Base-by-base conservation (phyloP, 1,140 invertebrate genomes). In the Oryctes rhinoceros region DNA sequence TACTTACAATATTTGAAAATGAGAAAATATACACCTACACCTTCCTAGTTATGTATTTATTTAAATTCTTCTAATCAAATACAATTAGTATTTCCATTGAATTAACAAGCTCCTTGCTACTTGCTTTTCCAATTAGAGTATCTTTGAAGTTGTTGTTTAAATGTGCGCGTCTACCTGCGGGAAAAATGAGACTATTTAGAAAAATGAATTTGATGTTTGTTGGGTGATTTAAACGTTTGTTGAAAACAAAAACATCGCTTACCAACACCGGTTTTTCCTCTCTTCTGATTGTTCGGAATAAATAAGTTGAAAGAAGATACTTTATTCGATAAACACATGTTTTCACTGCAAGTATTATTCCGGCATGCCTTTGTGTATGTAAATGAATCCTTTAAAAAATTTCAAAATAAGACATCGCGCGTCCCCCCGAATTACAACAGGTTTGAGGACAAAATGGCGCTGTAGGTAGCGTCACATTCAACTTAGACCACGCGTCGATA, bases 211-310 rank as follows among this genome's bases (percentile, higher is more conserved):
- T 67, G 65, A 67, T 67, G 65, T 67, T 67, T 35, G 11, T 35
- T n/a, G 30, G 11, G 30, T 6, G 65, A 67, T 67, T 67, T 67
- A 67, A 76, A 76, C 35, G 35, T 76, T 30, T 76, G 74, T 76
- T 76, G 74, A 76, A 76, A 76, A 76, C 74, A 76, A 76, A 76
- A 76, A 67, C n/a, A 35, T 67, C 4, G 44, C 74, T 48, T 76
- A 76, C 74, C 74, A 44, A 76, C 74, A 44, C 35, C 15, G 39
- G 9, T 48, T 76, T 30, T 67, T 67, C 6, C 18, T 67, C 65
- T 35, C 65, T 24, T 15, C 11, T 67, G 65, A 24, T 30, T 13
- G 20, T 67, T 10, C 5, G 6, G 2, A 7, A 11, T 1, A 18
- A 24, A 24, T 35, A 35, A 20, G 20, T 20, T 35, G 65, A 67